A percentile compares a stretch with the other conserved stretches of the same genome.
These are phyloP conservation scores for Stomatorhinus walkeri DNA, from an alignment of 2,797 vertebrate species.

Conservation along the genomic window DNA sequence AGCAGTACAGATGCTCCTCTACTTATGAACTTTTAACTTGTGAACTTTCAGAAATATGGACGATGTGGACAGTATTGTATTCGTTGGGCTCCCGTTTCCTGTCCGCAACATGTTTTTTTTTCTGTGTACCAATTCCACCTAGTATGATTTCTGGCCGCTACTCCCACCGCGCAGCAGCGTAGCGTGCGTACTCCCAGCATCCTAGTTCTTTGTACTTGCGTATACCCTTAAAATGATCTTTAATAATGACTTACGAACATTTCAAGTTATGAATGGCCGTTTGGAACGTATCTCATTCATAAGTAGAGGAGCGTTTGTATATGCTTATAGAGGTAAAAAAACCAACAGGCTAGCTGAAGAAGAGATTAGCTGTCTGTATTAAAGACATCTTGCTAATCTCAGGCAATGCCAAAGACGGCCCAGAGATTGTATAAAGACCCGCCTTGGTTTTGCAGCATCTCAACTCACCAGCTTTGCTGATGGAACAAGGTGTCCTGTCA, in stretches of 20 bases:
- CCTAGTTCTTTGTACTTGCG: no score
- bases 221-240: background rate
- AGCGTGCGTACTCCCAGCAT: no score
- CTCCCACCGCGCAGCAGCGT: no score
- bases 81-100: no score
- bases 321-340: background rate
- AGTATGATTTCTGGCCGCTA: no score
- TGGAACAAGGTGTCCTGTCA: background rate
- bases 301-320: background rate
- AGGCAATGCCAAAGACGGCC: background rate
- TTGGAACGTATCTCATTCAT: background rate
- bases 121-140: no score
- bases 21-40: background rate
- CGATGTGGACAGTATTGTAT: no score
- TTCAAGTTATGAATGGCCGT: background rate
- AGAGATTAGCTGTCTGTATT: background rate
- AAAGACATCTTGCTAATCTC: background rate
- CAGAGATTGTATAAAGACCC: background rate
- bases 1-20: background rate
- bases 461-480: background rate
- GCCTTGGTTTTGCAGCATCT: background rate
- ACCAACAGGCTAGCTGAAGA: background rate
- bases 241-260: background rate
- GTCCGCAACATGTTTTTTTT: no score
- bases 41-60: no score